phyloP scores from a whole-genome alignment of 2,797 vertebrate genomes.

The Buphagus erythrorhynchus region DNA sequence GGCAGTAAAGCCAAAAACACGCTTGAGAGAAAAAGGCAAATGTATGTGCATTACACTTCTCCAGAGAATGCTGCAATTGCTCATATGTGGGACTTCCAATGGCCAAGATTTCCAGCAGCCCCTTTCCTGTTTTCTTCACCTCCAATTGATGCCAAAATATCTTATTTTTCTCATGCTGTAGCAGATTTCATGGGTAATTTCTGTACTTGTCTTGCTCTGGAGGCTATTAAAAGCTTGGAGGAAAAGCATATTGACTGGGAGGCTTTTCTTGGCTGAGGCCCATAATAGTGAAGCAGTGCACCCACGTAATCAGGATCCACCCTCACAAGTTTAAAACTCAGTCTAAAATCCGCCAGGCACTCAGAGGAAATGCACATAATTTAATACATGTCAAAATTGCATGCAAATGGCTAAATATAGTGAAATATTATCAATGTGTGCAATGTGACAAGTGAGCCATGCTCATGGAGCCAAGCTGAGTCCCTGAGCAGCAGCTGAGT shows the following conservation, averaged over 20 bases:
- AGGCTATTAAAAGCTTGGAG: not conserved
- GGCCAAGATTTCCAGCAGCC: not conserved
- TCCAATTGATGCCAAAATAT: not conserved
- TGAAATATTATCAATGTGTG: not conserved
- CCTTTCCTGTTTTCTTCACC: conserved; percentile 9
- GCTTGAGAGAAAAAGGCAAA: not conserved
- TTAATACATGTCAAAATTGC: not conserved
- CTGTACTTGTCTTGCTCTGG: not conserved
- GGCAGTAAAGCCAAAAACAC: not conserved
- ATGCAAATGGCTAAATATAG: not conserved
- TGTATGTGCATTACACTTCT: not conserved
- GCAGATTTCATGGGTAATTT: not conserved
- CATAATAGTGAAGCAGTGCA: not conserved
- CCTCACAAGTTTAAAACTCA: not conserved
- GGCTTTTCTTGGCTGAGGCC: not conserved
- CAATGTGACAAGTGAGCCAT: not conserved
- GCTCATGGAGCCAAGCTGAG: accelerated
- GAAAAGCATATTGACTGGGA: not conserved
- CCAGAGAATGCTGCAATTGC: not conserved
- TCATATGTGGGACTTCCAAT: not conserved
- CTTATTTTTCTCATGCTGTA: not conserved
- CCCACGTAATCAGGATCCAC: not conserved
- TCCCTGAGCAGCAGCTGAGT: not conserved
- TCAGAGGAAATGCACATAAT: not conserved
- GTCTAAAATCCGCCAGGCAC: not conserved